A percentile compares a stretch with the other conserved stretches of the same genome.
Conservation (phyloP, 2,113 vertebrate species). For the Pseudopodoces humilis region DNA sequence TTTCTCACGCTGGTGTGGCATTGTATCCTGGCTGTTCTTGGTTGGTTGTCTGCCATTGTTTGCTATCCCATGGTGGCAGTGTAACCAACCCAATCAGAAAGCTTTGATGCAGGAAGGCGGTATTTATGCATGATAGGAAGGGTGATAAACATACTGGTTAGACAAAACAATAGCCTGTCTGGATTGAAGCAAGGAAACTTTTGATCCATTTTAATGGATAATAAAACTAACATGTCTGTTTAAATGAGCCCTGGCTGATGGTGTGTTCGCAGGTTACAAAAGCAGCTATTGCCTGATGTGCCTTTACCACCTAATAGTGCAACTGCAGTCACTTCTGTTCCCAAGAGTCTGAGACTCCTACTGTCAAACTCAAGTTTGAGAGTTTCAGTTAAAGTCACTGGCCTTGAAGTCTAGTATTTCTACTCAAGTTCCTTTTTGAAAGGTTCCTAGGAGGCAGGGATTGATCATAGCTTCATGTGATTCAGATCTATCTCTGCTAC, state of each 20-base stretch:
- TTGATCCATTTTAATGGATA: not conserved
- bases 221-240: not conserved
- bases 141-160: conserved; percentile 2
- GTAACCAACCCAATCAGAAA: conserved; percentile 73
- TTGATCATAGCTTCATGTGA: not conserved
- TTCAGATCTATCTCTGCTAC: not conserved
- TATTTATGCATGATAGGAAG: conserved; percentile 55
- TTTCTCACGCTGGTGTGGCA: conserved; percentile 82
- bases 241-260: not conserved
- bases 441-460: not conserved
- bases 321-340: not conserved
- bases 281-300: not conserved
- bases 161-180: conserved; percentile 17
- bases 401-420: not conserved
- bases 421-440: not conserved
- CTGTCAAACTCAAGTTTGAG: not conserved
- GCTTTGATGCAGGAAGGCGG: conserved; percentile 69
- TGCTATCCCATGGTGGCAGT: conserved; percentile 70
- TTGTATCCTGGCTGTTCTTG: conserved; percentile 71
- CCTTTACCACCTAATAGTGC: not conserved
- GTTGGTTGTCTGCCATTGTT: conserved; percentile 77
- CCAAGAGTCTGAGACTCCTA: not conserved
- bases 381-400: not conserved
- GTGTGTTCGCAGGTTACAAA: not conserved
- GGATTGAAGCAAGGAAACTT: not conserved